A percentile compares a stretch with the other conserved stretches of the same genome.
These are phyloP conservation scores for Gadus macrocephalus DNA, from an alignment of 2,113 vertebrate genomes.

Conservation along the genomic window DNA sequence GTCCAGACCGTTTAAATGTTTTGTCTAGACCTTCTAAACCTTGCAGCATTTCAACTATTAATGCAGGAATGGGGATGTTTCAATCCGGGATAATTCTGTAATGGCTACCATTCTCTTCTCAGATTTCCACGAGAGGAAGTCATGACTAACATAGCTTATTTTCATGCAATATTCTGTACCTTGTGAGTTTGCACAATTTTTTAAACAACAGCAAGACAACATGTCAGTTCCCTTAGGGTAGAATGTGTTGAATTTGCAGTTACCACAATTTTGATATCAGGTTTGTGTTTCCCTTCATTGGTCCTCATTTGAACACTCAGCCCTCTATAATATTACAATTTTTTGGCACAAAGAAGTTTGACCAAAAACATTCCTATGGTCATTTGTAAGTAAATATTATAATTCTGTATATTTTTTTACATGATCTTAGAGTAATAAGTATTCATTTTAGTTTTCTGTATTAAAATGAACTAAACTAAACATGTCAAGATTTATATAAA, in stretches of 20 bases:
- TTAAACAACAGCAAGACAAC: background rate
- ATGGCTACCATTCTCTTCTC: slow-evolving; percentile 11
- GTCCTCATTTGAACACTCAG: slow-evolving; percentile 30
- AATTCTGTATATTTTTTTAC: slow-evolving; percentile 21
- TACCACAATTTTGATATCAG: background rate
- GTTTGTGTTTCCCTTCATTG: slow-evolving; percentile 21
- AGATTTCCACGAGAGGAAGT: background rate
- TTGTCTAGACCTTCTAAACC: too few species aligned
- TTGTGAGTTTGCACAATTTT: background rate
- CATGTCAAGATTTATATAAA: too few species aligned
- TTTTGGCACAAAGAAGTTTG: slow-evolving; percentile 55
- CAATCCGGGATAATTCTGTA: slow-evolving; percentile 12
- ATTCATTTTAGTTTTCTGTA: background rate
- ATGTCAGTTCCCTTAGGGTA: background rate
- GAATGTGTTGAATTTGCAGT: background rate
- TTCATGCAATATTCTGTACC: background rate
- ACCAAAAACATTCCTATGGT: slow-evolving; percentile 46
- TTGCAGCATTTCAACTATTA: too few species aligned
- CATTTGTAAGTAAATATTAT: slow-evolving; percentile 15
- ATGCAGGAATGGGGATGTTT: background rate
- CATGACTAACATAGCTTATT: background rate
- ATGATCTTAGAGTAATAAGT: slow-evolving; percentile 1
- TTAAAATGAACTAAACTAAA: background rate
- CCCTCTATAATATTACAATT: slow-evolving; percentile 21
- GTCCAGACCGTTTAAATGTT: too few species aligned